phyloP scores from a whole-genome alignment of 2,888 invertebrate species.

The Eulithis testata region DNA sequence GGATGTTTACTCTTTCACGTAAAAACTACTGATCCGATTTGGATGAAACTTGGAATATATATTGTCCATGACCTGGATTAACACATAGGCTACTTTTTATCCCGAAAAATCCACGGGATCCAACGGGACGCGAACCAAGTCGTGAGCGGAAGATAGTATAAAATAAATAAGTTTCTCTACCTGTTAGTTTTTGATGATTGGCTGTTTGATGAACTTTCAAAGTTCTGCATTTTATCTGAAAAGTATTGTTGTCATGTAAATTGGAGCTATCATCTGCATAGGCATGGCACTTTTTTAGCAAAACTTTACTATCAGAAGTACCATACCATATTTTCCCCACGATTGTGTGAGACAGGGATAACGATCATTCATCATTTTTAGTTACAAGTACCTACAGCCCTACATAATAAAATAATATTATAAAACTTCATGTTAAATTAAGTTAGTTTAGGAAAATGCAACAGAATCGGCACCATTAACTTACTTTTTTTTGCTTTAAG shows the following conservation, averaged over 20 bases:
- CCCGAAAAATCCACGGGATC: no score
- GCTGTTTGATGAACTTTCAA: neutral
- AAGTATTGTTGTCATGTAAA: neutral
- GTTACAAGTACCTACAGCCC: neutral
- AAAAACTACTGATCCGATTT: no score
- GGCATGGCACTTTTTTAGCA: neutral
- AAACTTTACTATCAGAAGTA: slow-evolving; percentile 50
- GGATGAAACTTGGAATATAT: no score
- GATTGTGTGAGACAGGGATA: slow-evolving; percentile 72
- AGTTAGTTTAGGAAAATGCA: no score
- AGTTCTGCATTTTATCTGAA: neutral
- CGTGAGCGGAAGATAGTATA: no score
- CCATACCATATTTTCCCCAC: slow-evolving; percentile 69
- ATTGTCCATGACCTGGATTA: no score
- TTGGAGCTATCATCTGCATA: neutral
- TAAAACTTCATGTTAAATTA: no score
- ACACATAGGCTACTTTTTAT: no score
- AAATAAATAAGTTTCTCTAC: no score
- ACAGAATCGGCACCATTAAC: neutral
- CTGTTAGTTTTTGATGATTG: neutral
- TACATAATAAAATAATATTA: no score
- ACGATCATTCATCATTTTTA: slow-evolving; percentile 45
- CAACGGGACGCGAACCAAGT: no score
- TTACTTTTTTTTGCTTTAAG: slow-evolving; percentile 6
- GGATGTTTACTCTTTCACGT: no score